Conservation (phyloP, 2,113 vertebrate species). For the Cavia aperea region DNA sequence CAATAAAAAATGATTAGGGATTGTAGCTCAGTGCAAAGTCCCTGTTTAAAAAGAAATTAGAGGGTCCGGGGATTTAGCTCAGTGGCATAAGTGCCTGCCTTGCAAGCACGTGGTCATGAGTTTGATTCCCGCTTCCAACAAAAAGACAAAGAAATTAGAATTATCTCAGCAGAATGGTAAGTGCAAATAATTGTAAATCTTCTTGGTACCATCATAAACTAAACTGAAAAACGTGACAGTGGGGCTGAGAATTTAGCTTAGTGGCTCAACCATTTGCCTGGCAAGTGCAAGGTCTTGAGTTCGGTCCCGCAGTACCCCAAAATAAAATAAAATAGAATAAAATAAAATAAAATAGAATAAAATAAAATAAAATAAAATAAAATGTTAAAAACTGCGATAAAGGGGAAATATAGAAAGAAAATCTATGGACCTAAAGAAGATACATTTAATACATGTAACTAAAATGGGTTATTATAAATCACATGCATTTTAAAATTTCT, state of each 20-base stretch:
- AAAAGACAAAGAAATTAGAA: neutral
- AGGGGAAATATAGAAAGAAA: neutral
- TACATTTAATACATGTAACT: neutral
- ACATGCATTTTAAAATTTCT: neutral
- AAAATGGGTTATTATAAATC: slow-evolving; percentile 24
- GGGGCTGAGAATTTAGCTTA: too few relatives aligned
- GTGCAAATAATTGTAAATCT: neutral
- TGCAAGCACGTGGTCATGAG: too few relatives aligned
- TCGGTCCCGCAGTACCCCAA: too few relatives aligned
- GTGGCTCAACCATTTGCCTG: too few relatives aligned
- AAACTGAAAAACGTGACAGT: neutral
- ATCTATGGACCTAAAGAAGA: neutral
- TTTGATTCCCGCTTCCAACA: too few relatives aligned
- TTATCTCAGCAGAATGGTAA: slow-evolving; percentile 15
- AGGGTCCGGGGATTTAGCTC: too few relatives aligned
- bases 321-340: too few relatives aligned
- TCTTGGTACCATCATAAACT: neutral
- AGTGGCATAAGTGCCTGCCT: too few relatives aligned
- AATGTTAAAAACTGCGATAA: neutral
- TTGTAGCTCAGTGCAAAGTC: neutral
- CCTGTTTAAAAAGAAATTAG: neutral
- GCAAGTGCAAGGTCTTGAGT: too few relatives aligned
- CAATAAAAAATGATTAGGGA: neutral
- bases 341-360: too few relatives aligned
- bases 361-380: too few relatives aligned